Evolutionary conservation across 2,797 vertebrate species (phyloP).

Genomic region (Danio jaintianensis): DNA sequence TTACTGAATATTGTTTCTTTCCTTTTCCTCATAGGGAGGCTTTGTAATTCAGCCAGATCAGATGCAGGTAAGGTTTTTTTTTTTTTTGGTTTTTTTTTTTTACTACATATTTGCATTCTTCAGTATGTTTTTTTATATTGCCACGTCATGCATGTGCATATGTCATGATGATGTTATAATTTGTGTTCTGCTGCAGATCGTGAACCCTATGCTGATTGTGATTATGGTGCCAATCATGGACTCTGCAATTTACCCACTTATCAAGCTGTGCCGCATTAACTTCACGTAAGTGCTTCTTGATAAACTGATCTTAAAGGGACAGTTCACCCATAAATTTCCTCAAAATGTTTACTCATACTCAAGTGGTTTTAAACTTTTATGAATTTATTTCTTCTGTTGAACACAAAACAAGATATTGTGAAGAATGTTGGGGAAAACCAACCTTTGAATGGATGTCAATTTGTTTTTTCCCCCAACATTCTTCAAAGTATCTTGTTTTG

Average conservation of each 20-base stretch:
- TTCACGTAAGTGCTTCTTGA: slow-evolving; percentile 83
- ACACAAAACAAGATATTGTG: no score
- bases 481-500: no score
- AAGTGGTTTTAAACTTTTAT: no score
- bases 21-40: slow-evolving; percentile 76
- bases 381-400: no score
- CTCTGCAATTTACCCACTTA: slow-evolving; percentile 84
- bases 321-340: no score
- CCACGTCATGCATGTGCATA: not conserved
- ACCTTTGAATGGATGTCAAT: no score
- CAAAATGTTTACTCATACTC: no score
- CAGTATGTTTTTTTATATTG: no score
- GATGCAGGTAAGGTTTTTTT: slow-evolving; percentile 92
- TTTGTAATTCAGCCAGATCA: slow-evolving; percentile 90
- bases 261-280: slow-evolving; percentile 88
- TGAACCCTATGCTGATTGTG: slow-evolving; percentile 92
- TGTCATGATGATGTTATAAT: not conserved
- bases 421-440: no score
- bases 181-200: slow-evolving; percentile 77
- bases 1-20: not conserved
- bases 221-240: slow-evolving; percentile 88
- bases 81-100: no score
- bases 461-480: no score
- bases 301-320: not conserved
- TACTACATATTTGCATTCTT: not conserved